Evolutionary conservation across 2,113 vertebrate genomes (phyloP).

Genomic region (Salvator merianae): DNA sequence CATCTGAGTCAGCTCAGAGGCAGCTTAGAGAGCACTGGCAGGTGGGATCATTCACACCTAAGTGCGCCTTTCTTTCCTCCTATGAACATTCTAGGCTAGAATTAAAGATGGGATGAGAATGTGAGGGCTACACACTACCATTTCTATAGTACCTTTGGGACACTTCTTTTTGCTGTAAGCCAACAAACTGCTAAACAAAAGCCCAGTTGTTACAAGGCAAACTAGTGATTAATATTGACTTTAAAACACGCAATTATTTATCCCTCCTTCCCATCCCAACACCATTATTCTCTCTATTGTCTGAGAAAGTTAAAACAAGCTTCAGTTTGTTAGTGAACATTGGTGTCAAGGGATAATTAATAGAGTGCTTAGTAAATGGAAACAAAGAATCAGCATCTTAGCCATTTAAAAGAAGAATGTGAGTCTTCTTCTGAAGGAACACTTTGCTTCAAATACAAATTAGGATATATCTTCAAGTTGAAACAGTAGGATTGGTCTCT

Average conservation of each 20-base stretch:
- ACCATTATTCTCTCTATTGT: too few relatives aligned
- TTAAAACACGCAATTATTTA: neutral
- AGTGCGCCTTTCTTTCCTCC: too few relatives aligned
- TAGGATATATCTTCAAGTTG: neutral
- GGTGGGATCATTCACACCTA: too few relatives aligned
- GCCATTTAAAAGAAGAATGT: neutral
- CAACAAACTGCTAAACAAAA: neutral
- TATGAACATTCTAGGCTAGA: too few relatives aligned
- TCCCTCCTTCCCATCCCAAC: too few relatives aligned
- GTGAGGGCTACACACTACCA: too few relatives aligned
- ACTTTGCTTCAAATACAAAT: neutral
- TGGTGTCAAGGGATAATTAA: conserved; percentile 10
- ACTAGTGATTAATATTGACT: neutral
- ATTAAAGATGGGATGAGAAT: too few relatives aligned
- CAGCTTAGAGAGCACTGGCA: too few relatives aligned
- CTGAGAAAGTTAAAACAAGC: neutral
- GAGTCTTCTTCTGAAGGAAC: neutral
- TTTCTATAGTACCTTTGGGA: too few relatives aligned
- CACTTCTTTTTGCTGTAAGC: neutral
- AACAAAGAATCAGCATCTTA: neutral
- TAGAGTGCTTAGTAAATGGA: neutral
- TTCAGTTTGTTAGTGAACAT: conserved; percentile 2
- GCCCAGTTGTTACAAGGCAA: neutral
- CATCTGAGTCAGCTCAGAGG: too few relatives aligned
- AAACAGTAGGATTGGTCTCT: neutral